phyloP scores from a whole-genome alignment of 1,140 invertebrate species.

The Belonocnema kinseyi region DNA sequence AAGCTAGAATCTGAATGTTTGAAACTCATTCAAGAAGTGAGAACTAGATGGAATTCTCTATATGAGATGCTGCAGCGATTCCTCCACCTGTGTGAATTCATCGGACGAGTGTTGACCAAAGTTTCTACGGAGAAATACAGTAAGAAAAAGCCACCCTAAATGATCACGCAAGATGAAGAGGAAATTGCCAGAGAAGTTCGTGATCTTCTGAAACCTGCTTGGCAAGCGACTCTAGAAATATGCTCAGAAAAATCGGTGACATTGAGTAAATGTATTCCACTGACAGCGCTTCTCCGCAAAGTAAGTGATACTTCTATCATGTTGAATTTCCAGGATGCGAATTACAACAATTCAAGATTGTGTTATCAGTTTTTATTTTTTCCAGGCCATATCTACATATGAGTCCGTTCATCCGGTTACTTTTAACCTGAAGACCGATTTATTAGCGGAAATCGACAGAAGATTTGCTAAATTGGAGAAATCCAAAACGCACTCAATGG shows the following conservation, averaged over 20 bases:
- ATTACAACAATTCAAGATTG: no score
- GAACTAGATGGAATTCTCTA: slow-evolving; percentile 21
- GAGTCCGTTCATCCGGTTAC: no score
- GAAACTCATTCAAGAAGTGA: slow-evolving; percentile 36
- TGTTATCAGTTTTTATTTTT: no score
- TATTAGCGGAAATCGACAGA: no score
- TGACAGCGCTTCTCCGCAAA: neutral
- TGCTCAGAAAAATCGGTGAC: slow-evolving; percentile 29
- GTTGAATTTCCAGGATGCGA: no score
- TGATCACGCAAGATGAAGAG: slow-evolving; percentile 25
- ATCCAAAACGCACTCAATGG: no score
- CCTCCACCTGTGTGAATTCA: slow-evolving; percentile 5
- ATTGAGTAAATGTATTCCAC: slow-evolving; percentile 34
- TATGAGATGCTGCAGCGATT: slow-evolving; percentile 35
- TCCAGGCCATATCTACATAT: no score
- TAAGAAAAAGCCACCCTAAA: slow-evolving; percentile 16
- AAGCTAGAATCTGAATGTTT: neutral
- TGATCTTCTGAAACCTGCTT: slow-evolving; percentile 33
- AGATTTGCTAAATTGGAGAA: no score
- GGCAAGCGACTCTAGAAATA: slow-evolving; percentile 12
- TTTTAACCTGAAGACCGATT: no score
- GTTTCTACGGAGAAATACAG: neutral
- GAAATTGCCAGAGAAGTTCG: slow-evolving; percentile 31
- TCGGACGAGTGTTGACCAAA: neutral
- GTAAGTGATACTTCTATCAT: slow-evolving; percentile 20